These are phyloP conservation scores for Lerista edwardsae DNA, from an alignment of 2,797 vertebrate genomes.

Conservation along the genomic window DNA sequence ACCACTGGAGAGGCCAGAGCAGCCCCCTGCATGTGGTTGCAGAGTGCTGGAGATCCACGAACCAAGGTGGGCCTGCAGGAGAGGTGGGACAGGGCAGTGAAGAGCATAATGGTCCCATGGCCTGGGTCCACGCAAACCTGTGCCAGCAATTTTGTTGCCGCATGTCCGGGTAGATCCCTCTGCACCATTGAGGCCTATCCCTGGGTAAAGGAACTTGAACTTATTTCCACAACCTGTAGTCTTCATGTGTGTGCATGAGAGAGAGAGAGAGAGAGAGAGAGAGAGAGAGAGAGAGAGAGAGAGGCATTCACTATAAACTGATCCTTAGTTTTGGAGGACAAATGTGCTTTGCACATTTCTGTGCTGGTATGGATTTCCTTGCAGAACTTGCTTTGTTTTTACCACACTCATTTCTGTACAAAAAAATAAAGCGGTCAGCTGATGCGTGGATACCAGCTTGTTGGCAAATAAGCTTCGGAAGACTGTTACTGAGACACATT, in stretches of 20 bases:
- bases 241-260: background rate
- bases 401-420: background rate
- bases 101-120: too few relatives aligned
- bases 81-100: too few relatives aligned
- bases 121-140: too few relatives aligned
- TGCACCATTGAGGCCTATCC: too few relatives aligned
- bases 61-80: too few relatives aligned
- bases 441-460: background rate
- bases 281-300: background rate
- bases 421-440: background rate
- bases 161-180: too few relatives aligned
- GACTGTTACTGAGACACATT: background rate
- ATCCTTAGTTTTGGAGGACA: background rate
- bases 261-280: background rate
- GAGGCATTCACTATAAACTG: background rate
- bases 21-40: too few relatives aligned
- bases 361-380: background rate
- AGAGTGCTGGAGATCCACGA: too few relatives aligned
- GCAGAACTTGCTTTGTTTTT: background rate
- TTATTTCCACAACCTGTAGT: background rate
- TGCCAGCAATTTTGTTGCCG: too few relatives aligned
- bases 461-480: background rate
- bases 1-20: too few relatives aligned
- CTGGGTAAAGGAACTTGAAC: background rate
- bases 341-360: background rate